Base-by-base conservation (phyloP, 2,888 invertebrate species). In the Pristionchus japonicus region DNA sequence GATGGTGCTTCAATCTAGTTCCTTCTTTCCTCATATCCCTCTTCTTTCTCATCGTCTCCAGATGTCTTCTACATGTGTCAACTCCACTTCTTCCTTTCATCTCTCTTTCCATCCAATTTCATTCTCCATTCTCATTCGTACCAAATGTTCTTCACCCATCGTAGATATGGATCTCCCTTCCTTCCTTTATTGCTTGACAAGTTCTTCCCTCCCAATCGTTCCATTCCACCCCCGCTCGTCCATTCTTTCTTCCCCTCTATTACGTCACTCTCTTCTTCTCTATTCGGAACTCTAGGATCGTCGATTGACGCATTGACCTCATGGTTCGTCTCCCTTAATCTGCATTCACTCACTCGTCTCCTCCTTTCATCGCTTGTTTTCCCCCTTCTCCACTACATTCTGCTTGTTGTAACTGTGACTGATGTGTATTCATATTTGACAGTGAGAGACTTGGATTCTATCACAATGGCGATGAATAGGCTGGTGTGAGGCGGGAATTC, bases 101-200 rank as follows among this genome's bases (percentile, higher is more conserved):
- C 77, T 47, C 57, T 83, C 61, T 83, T 47, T 57, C 83, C 61
- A 23, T 83, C 83, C 31, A 27, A 17, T 67, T 34, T 34, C 67
- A 67, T 77, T 74, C 40, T 74, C n/a, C 74, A 74, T 74, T 77
- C 77, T 47, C 77, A 77, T 77, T 77, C 77, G 43, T 77, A 77
- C 77, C 77, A 77, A 77, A 77, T 77, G 77, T 77, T 77, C 83
- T 83, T 52, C 83, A 37, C 83, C 83, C 61, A 52, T 52, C 61
- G 61, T 83, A 83, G 77, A 77, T 77, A 77, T 57, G 34, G 57
- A 83, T 83, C 83, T 57, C n/a, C 52, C 57, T 47, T 83, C 52
- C 57, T 47, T 83, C 57, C 61, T 83, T 83, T 52, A 83, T 83
- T 61, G 83, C 61, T 83, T 52, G 52, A 57, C 52, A 83, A 52